phyloP scores from a whole-genome alignment of 2,113 vertebrate genomes.

The Passer domesticus region DNA sequence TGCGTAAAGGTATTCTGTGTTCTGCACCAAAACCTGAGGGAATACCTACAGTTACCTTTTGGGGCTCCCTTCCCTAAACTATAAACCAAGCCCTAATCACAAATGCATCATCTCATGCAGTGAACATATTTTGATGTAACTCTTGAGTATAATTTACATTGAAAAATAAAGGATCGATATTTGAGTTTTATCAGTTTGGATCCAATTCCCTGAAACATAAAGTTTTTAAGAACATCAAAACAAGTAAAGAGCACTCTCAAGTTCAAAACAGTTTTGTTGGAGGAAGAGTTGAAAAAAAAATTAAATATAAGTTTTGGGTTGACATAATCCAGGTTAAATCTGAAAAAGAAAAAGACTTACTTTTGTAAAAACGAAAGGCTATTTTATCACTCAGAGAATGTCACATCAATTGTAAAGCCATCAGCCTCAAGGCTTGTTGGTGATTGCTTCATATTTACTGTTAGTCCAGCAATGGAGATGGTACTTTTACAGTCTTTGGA shows the following conservation, averaged over 20 bases:
- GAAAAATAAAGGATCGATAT: slow-evolving; percentile 65
- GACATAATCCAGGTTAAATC: slow-evolving; percentile 86
- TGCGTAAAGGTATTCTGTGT: slow-evolving; percentile 32
- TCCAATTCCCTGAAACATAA: slow-evolving; percentile 52
- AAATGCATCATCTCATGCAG: slow-evolving; percentile 13
- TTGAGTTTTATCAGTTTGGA: slow-evolving; percentile 59
- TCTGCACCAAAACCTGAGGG: slow-evolving; percentile 30
- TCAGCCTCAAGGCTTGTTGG: slow-evolving; percentile 93
- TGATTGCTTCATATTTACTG: slow-evolving; percentile 98
- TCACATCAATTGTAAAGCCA: slow-evolving; percentile 99
- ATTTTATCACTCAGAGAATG: slow-evolving; percentile 95
- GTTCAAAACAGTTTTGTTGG: slow-evolving; percentile 27
- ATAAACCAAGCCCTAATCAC: slow-evolving; percentile 42
- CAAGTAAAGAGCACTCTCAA: slow-evolving; percentile 23
- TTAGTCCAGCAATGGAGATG: slow-evolving; percentile 93
- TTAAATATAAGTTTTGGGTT: slow-evolving; percentile 74
- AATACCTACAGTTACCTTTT: slow-evolving; percentile 11
- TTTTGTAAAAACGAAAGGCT: slow-evolving; percentile 93
- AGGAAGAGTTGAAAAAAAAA: slow-evolving; percentile 45
- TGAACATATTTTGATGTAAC: slow-evolving; percentile 54
- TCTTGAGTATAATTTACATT: slow-evolving; percentile 60
- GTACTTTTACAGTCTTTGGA: slow-evolving; percentile 96
- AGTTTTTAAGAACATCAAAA: slow-evolving; percentile 64
- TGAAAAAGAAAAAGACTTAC: slow-evolving; percentile 85
- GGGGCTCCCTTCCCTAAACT: slow-evolving; percentile 34